phyloP scores from a whole-genome alignment of 2,113 vertebrate species.

The Tachysurus fulvidraco region DNA sequence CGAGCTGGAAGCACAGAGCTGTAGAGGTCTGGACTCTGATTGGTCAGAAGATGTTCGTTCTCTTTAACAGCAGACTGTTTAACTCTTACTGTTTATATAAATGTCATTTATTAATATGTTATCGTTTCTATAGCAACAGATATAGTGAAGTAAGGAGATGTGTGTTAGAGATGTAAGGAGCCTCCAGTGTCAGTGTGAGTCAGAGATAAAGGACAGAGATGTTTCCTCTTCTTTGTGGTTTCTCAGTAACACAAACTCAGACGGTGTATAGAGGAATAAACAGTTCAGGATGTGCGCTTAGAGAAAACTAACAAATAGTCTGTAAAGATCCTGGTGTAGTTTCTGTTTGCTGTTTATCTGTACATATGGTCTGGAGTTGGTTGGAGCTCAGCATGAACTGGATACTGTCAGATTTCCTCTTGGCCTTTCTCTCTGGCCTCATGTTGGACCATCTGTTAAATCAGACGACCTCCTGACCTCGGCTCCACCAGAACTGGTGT shows the following conservation, averaged over 20 bases:
- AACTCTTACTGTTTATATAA: neutral
- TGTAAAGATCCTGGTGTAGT: neutral
- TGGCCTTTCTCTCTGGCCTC: constrained; percentile 11
- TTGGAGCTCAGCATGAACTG: neutral
- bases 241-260: too few relatives aligned
- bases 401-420: neutral
- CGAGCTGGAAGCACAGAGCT: too few relatives aligned
- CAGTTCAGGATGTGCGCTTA: neutral
- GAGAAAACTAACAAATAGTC: neutral
- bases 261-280: neutral
- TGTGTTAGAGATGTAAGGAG: too few relatives aligned
- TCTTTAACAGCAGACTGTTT: too few relatives aligned
- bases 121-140: too few relatives aligned
- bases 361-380: neutral
- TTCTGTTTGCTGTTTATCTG: neutral
- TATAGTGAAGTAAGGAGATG: too few relatives aligned
- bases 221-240: too few relatives aligned
- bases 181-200: neutral
- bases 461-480: constrained; percentile 12
- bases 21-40: too few relatives aligned
- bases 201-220: neutral
- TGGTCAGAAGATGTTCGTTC: too few relatives aligned
- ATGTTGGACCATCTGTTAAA: constrained; percentile 23
- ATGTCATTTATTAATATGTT: too few relatives aligned
- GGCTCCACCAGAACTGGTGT: neutral